Evolutionary conservation across 2,113 vertebrate species (phyloP), one percentile per base, ranked within the genome.

Genomic region (Verasper variegatus): DNA sequence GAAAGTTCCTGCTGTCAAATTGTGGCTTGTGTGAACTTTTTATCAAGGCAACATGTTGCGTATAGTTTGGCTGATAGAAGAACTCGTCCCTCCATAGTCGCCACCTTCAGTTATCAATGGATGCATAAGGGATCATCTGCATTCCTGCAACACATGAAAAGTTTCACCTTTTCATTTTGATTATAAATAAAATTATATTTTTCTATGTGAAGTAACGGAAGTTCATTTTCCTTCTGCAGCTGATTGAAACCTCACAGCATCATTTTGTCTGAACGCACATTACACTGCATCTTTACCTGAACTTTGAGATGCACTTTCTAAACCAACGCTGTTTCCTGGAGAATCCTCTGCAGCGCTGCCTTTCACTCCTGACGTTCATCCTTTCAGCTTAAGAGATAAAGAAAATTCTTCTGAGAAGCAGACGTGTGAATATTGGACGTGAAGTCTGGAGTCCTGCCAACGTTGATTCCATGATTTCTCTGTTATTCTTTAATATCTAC

Each of bases 391-490:
- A 27, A 68, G 45, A 75, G 18, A 75, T 81, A 3, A 70, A 71
- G 58, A 24, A 58, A 24, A 10, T 0, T 67, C 42, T 63, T 74
- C 73, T 71, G 65, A 72, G 45, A 51, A 7, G 73, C 74, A 74
- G 31, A n/a, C 64, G 52, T 64, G 35, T 68, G 45, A 31, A 64
- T 76, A 72, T 58, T 69, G 17, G 59, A 40, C 15, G 23, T 62
- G 55, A 70, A 55, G 45, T 45, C 26, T 35, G 6, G 5, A 81
- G 56, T 68, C 59, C 49, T 72, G 37, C 84, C 74, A 64, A 79
- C 59, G 68, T n/a, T 54, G 63, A 77, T 74, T 89, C 72, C 40
- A 74, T 85, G 76, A 74, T 68, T 81, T 76, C 71, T 83, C 68
- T 73, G 76, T 91, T 81, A 74, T 86, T 87, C 74, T 52, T 5